Conservation (phyloP, 2,797 vertebrate genomes). For the Melopsittacus undulatus region DNA sequence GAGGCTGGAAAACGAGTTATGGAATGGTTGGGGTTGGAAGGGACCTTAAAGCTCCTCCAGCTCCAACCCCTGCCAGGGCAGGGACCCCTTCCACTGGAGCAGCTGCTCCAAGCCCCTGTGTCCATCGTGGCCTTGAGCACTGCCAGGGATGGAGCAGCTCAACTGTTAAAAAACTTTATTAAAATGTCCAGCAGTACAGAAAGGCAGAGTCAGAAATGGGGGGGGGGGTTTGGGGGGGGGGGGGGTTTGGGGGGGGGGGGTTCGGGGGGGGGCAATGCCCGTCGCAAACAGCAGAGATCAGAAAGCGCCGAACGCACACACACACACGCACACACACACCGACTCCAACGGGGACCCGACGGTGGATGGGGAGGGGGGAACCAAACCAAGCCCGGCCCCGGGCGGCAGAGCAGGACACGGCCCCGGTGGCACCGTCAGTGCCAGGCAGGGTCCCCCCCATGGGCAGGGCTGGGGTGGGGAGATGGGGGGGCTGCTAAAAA, state of each 20-base stretch:
- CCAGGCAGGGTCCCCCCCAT: not conserved
- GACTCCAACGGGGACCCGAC: constrained; percentile 18
- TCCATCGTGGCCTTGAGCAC: too few species aligned
- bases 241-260: not conserved
- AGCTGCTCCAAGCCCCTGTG: too few species aligned
- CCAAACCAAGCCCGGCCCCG: not conserved
- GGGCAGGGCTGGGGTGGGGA: not conserved
- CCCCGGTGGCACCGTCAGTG: not conserved
- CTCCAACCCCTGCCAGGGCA: not conserved
- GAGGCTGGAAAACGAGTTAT: not conserved
- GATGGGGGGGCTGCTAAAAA: constrained; percentile 27
- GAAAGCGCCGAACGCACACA: constrained; percentile 27
- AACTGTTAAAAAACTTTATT: constrained; percentile 84
- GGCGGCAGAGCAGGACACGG: not conserved
- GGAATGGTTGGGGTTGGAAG: not conserved
- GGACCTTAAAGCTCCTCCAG: not conserved
- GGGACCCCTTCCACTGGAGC: not conserved
- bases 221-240: not conserved
- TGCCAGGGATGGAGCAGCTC: not conserved
- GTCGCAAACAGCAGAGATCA: constrained; percentile 46
- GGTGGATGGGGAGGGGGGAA: not conserved
- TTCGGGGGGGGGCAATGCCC: constrained; percentile 49
- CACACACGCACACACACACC: constrained; percentile 3
- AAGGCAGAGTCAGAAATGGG: constrained; percentile 71
- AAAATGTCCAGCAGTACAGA: constrained; percentile 82